Evolutionary conservation across 2,797 vertebrate species (phyloP).

Genomic region (Paratrypauchen microcephalus): DNA sequence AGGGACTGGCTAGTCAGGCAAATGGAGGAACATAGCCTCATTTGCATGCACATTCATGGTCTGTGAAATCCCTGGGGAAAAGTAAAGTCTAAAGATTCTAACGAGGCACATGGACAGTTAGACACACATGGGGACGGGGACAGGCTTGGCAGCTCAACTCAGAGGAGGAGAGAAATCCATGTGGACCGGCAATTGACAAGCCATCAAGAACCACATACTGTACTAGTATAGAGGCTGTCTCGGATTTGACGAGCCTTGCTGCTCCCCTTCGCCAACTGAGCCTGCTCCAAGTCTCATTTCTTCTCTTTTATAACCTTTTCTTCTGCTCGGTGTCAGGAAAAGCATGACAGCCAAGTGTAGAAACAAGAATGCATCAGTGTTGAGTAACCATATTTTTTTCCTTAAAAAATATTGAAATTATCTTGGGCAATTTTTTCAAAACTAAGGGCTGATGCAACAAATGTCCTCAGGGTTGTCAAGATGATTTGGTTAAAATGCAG

Average conservation of each 20-base stretch:
- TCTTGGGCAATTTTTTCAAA: background rate
- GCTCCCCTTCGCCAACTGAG: constrained; percentile 26
- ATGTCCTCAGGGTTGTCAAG: no score
- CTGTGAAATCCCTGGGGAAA: constrained; percentile 39
- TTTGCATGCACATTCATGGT: constrained; percentile 51
- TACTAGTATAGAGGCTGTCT: constrained; percentile 7
- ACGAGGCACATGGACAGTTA: constrained; percentile 52
- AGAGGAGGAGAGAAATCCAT: constrained; percentile 37
- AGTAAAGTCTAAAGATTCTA: constrained; percentile 55
- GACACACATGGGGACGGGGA: constrained; percentile 10
- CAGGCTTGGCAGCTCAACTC: constrained; percentile 43
- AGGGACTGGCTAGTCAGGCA: no score
- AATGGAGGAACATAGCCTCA: constrained; percentile 62
- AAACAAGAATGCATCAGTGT: background rate
- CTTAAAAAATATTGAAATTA: background rate
- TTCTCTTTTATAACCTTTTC: background rate
- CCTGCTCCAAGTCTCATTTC: constrained; percentile 4
- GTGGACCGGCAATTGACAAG: constrained; percentile 53
- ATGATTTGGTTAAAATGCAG: no score
- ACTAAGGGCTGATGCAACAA: background rate
- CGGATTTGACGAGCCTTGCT: constrained; percentile 23
- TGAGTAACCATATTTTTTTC: background rate
- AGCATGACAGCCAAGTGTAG: constrained; percentile 2
- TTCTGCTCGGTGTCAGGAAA: background rate
- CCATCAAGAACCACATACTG: constrained; percentile 34